Conservation (phyloP, 2,113 vertebrate species). For the Semnornis frantzii region DNA sequence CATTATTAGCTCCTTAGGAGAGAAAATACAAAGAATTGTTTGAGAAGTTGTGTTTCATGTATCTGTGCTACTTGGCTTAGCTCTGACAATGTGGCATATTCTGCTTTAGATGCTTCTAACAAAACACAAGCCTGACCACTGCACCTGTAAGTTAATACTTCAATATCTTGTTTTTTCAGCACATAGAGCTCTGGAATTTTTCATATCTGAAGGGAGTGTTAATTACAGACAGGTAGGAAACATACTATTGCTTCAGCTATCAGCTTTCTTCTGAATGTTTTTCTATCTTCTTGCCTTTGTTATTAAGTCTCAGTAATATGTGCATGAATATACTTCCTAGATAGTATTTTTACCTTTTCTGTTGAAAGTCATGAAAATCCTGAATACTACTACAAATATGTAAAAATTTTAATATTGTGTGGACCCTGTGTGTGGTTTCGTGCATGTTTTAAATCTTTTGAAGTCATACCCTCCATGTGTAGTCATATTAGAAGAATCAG, state of each 20-base stretch:
- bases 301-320: background rate
- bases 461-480: background rate
- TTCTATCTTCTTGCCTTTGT: background rate
- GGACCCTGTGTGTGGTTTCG: background rate
- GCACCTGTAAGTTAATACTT: background rate
- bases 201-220: conserved; percentile 56
- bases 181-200: conserved; percentile 80
- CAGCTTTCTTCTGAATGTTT: background rate
- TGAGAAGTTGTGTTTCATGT: background rate
- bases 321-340: background rate
- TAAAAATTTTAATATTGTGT: background rate
- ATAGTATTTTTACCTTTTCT: background rate
- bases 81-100: background rate
- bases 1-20: background rate
- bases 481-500: background rate
- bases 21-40: background rate
- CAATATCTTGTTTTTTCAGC: conserved; percentile 69
- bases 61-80: background rate
- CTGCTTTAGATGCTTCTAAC: background rate
- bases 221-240: conserved; percentile 78
- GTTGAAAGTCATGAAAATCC: background rate
- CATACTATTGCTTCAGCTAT: background rate
- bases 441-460: background rate
- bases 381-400: background rate
- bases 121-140: background rate